Conservation (phyloP, 2,113 vertebrate species). For the Sebastes fasciatus region DNA sequence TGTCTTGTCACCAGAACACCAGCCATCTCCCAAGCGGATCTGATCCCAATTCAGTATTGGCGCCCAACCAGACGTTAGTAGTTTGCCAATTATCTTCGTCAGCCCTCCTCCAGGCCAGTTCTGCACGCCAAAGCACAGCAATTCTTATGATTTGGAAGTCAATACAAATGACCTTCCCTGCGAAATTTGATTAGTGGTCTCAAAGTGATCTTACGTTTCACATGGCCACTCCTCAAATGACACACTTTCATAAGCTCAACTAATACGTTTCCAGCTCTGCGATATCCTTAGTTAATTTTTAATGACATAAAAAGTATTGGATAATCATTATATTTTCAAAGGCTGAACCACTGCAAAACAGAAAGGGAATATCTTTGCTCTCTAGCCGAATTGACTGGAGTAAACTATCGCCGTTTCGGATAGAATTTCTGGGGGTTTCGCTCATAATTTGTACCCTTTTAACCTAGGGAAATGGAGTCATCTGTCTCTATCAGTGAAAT, state of each 20-base stretch:
- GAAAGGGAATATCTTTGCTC: conserved; percentile 50
- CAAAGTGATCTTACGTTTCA: conserved; percentile 65
- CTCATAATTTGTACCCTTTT: conserved; percentile 70
- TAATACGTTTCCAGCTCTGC: conserved; percentile 26
- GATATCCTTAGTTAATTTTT: conserved; percentile 46
- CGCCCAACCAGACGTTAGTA: conserved; percentile 62
- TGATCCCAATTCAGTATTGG: conserved; percentile 62
- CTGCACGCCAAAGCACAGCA: conserved; percentile 24
- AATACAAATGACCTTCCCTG: conserved; percentile 78
- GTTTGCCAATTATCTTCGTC: conserved; percentile 51
- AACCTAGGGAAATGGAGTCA: conserved; percentile 68
- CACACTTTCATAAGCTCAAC: conserved; percentile 24
- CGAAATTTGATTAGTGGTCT: conserved; percentile 81
- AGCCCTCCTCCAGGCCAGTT: conserved; percentile 48
- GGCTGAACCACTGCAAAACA: conserved; percentile 6
- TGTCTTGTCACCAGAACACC: conserved; percentile 51
- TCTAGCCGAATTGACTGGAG: conserved; percentile 58
- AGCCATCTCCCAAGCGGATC: conserved; percentile 65
- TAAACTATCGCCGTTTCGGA: conserved; percentile 35
- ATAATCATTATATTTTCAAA: conserved; percentile 23
- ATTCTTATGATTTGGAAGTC: conserved; percentile 72
- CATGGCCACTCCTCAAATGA: conserved; percentile 23
- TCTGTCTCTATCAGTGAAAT: conserved; percentile 66
- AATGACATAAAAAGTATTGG: conserved; percentile 36
- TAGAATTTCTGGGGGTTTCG: conserved; percentile 57